Base-by-base conservation (phyloP, 2,888 invertebrate species). In the Mesoligia furuncula region DNA sequence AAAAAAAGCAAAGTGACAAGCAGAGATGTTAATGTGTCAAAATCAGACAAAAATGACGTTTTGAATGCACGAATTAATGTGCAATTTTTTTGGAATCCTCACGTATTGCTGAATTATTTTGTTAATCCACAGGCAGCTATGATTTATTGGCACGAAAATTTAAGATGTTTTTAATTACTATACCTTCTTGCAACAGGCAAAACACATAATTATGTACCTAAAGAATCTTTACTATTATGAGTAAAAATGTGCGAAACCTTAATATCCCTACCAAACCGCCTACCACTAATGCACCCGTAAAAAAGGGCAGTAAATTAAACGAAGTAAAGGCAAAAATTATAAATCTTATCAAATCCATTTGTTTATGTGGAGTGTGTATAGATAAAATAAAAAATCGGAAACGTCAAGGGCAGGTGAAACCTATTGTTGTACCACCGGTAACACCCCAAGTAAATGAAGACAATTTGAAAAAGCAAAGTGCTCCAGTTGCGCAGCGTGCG, bases 1-100 rank as follows among this genome's bases (percentile, higher is more conserved):
- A 77, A 84, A 81, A 78, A 79, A 85, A 85, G 27, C 39, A 64
- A 66, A 51, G 27, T 80, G 78, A 79, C 85, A 76, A 36, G 31
- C 57, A 59, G 62, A 62, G 62, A 76, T 36, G 73, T 48, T 57
- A 66, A 24, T 27, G 27, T 69, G 80, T 85, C 81, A 84, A 65
- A 81, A 79, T 67, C 83, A 71, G 77, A 84, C 71, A 81, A 67
- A 81, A 73, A 68, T 84, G 66, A 86, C 85, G 61, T 72, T 80
- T 79, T 79, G 69, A 79, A 73, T 61, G n/a, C 42, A 77, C 64
- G 54, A 69, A 62, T 36, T 69, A 59, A 59, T 71, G 62, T 57
- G 57, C n/a, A 13, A 48, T 0, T 48, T 64, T 65, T 70, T 73
- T 61, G 27, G 39, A 66, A 73, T 70, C 42, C 15, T 45, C 31